These are phyloP conservation scores for Astyanax mexicanus DNA, from an alignment of 2,797 vertebrate species.

Conservation along the genomic window DNA sequence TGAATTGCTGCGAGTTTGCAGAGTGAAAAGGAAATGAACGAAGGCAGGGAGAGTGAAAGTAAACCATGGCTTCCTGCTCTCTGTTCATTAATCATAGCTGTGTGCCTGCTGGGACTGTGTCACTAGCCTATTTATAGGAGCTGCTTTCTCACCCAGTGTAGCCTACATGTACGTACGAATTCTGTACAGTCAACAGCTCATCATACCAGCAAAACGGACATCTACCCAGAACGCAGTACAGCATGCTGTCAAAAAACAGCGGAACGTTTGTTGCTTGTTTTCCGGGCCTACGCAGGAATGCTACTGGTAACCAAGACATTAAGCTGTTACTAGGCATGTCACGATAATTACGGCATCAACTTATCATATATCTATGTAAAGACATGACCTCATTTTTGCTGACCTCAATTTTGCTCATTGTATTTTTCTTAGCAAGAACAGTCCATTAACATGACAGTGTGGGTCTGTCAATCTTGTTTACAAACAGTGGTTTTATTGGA, in stretches of 20 bases:
- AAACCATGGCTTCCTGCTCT: slow-evolving; percentile 37
- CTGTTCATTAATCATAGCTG: slow-evolving; percentile 49
- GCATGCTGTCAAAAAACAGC: neutral
- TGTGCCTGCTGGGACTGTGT: slow-evolving; percentile 33
- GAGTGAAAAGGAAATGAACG: slow-evolving; percentile 31
- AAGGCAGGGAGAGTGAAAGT: slow-evolving; percentile 32
- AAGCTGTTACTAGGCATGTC: no score
- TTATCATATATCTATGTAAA: no score
- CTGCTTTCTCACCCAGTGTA: slow-evolving; percentile 22
- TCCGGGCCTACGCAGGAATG: no score
- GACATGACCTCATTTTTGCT: no score
- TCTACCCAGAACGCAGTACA: neutral
- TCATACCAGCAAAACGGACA: slow-evolving; percentile 4
- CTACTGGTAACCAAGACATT: no score
- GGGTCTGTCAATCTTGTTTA: no score
- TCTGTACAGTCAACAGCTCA: slow-evolving; percentile 28
- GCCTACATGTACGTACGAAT: slow-evolving; percentile 23
- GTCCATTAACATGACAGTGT: no score
- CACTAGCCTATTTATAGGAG: slow-evolving; percentile 51
- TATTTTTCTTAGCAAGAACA: no score
- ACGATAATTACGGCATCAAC: no score
- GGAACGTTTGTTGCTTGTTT: no score
- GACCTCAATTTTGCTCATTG: no score
- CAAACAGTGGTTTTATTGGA: no score
- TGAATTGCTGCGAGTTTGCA: neutral